phyloP scores from a whole-genome alignment of 2,113 vertebrate genomes.

The Microcebus lehilahytsara region DNA sequence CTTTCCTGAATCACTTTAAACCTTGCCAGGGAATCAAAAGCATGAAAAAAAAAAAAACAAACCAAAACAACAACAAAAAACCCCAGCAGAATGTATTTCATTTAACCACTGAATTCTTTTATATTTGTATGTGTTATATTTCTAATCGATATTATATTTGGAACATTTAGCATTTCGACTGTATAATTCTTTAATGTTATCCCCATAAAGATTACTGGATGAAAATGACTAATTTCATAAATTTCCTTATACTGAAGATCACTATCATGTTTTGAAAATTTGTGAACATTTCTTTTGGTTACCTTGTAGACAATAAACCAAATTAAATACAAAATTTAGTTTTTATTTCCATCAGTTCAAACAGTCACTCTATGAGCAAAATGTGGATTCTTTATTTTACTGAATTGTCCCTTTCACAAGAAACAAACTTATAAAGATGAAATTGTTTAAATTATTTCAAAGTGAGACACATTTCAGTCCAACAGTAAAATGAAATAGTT shows the following conservation, averaged over 20 bases:
- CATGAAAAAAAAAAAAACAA: background rate
- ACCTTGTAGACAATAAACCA: background rate
- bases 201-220: background rate
- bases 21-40: background rate
- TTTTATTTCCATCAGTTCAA: background rate
- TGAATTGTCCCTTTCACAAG: background rate
- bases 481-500: background rate
- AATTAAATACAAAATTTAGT: conserved; percentile 13
- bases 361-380: background rate
- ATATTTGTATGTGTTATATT: background rate
- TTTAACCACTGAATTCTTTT: background rate
- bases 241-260: background rate
- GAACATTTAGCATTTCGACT: background rate
- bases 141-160: background rate
- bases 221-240: background rate
- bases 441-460: background rate
- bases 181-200: background rate
- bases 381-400: background rate
- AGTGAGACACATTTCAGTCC: background rate
- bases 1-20: background rate
- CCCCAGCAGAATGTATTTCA: background rate
- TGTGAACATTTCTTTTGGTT: background rate
- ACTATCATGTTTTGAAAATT: background rate
- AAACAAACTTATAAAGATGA: background rate
- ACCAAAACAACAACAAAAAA: background rate